Base-by-base conservation (phyloP, 1,140 invertebrate species). In the Hermetia illucens region DNA sequence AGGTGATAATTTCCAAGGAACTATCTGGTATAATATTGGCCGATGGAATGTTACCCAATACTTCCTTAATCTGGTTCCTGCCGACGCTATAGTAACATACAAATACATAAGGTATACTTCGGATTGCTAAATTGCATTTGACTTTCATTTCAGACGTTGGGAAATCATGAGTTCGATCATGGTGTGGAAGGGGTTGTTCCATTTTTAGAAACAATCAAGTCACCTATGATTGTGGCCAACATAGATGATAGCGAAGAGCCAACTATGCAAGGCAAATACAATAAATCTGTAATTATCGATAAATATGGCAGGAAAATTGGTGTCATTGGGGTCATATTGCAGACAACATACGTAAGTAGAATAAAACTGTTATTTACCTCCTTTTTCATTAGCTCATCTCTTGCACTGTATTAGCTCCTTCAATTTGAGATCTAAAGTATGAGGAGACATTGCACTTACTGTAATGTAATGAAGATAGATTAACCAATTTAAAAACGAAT, bases 131-230 rank as follows among this genome's bases (percentile, higher is more conserved):
- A 27, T 36, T 25, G 41, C 55, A 53, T 25, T 45, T 16, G 20
- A n/a, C 21, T 25, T 43, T 12, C 27, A 5, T 18, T 40, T 3
- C 18, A 87, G 84, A 77, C 81, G 0, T 52, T 91, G 10, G 88
- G 88, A 5, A 92, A 92, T 53, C 88, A 92, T 49, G 88, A 92
- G 53, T 92, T 92, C 52, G 87, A 91, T 49, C 70, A 85, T 49
- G 74, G 72, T 0, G 64, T 89, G 2, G 70, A 63, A 30, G 85
- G 82, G 0, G 47, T 89, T 0, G 65, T 80, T 1, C 79, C 82
- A 0, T 89, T 87, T 54, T 47, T 90, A 9, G 53, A 72, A 46
- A 60, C 57, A 4, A 50, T 84, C 5, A 62, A 74, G 2, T 69
- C 74, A 0, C 74, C 76, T 0, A 70, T 88, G 44, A 52, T 90